A percentile compares a stretch with the other conserved stretches of the same genome.
phyloP scores from a whole-genome alignment of 2,888 invertebrate genomes.

The Nomada fucata region DNA sequence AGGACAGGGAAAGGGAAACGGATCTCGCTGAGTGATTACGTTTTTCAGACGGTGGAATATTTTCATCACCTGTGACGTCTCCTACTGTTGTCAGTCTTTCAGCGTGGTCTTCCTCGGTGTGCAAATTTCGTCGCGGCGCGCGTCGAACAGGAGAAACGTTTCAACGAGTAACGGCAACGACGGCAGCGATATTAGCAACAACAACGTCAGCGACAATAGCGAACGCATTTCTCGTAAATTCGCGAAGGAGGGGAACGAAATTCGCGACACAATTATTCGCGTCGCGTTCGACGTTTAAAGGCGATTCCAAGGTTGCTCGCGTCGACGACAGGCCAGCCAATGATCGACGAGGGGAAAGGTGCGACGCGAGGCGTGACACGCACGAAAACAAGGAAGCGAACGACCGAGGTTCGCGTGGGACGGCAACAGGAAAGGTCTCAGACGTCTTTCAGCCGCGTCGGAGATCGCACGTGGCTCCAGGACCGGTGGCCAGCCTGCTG shows the following conservation, averaged over 20 bases:
- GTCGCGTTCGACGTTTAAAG: too few species aligned
- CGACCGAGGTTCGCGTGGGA: background rate
- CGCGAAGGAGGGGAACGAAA: too few species aligned
- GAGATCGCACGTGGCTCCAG: conserved; percentile 39
- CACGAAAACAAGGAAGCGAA: background rate
- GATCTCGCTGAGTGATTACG: background rate
- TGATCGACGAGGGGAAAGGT: background rate
- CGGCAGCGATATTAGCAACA: too few species aligned
- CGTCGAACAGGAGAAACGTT: too few species aligned
- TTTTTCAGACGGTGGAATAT: background rate
- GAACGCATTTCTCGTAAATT: too few species aligned
- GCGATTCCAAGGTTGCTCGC: too few species aligned
- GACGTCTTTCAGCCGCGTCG: background rate
- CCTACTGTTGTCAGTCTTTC: too few species aligned
- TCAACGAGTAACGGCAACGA: too few species aligned
- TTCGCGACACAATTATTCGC: too few species aligned
- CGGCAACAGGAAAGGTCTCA: background rate
- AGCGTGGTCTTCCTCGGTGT: background rate
- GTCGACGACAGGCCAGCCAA: background rate
- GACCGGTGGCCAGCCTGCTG: background rate
- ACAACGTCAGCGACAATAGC: too few species aligned
- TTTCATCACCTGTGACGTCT: background rate
- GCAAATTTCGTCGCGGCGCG: too few species aligned
- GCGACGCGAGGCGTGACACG: background rate
- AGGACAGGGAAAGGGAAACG: background rate